Percentiles rank a stretch among this genome's conserved stretches.
Conservation (phyloP, 2,888 invertebrate genomes). For the Temnothorax rugatulus region DNA sequence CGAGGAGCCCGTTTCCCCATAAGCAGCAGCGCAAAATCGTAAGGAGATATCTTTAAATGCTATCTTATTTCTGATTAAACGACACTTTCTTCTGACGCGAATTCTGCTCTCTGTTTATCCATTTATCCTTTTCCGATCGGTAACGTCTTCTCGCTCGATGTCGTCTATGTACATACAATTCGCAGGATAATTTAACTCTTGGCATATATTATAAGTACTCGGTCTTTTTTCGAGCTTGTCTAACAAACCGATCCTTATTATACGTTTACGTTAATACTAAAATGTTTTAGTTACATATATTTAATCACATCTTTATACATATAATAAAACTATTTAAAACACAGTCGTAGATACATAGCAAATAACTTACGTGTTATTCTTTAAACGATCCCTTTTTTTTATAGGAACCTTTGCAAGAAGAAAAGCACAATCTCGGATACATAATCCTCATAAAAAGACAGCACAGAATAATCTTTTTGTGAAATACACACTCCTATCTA, state of each 20-base stretch:
- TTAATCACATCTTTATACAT: not conserved
- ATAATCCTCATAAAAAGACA: not conserved
- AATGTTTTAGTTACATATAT: not conserved
- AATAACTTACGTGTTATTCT: not conserved
- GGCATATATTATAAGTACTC: no score
- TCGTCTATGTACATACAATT: no score
- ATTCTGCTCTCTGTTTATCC: not conserved
- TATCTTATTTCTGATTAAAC: not conserved
- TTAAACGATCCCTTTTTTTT: not conserved
- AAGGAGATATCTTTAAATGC: not conserved
- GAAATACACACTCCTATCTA: slow-evolving; percentile 4
- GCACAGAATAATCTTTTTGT: not conserved
- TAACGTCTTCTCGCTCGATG: not conserved
- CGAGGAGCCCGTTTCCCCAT: no score
- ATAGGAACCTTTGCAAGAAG: not conserved
- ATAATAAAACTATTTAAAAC: not conserved
- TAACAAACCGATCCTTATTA: no score
- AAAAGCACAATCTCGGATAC: not conserved
- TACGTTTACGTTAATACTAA: no score
- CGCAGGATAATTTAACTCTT: no score
- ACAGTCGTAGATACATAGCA: not conserved
- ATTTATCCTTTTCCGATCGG: not conserved
- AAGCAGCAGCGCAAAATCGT: not conserved
- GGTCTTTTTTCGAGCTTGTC: no score
- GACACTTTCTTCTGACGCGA: not conserved